Conservation (phyloP, 2,113 vertebrate species). For the Garra rufa region DNA sequence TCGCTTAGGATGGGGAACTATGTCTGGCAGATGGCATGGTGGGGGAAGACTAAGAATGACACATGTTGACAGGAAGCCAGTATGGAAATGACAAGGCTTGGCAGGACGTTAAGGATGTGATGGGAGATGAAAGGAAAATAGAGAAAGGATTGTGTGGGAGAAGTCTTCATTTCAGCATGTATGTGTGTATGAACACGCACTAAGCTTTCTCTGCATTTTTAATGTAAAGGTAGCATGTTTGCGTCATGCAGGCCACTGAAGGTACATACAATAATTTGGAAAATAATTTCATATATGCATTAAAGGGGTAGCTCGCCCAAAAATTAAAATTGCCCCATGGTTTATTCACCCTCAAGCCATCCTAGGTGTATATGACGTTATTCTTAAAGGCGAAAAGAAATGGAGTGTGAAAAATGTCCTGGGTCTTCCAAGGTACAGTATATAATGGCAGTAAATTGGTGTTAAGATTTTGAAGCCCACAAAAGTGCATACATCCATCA, state of each 20-base stretch:
- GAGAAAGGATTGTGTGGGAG: not conserved
- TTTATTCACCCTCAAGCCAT: no score
- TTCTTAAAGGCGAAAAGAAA: no score
- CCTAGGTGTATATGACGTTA: no score
- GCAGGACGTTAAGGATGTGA: constrained; percentile 20
- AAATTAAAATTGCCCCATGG: no score
- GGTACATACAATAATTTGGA: not conserved
- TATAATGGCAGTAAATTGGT: no score
- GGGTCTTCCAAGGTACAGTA: no score
- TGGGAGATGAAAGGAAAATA: constrained; percentile 12
- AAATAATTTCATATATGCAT: not conserved
- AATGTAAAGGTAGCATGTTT: not conserved
- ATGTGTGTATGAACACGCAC: constrained; percentile 27
- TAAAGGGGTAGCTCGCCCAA: no score
- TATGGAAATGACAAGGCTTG: constrained; percentile 39
- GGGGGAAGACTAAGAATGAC: constrained; percentile 32
- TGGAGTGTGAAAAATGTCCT: no score
- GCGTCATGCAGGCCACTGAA: not conserved
- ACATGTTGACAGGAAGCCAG: not conserved
- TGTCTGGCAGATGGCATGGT: constrained; percentile 30
- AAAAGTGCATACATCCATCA: no score
- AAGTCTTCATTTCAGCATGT: constrained; percentile 36
- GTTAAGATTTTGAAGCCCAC: no score
- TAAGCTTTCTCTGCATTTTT: not conserved
- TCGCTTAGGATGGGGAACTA: constrained; percentile 12